Evolutionary conservation across 2,113 vertebrate species (phyloP), one percentile per base, ranked within the genome.

Genomic region (Thomomys bottae): DNA sequence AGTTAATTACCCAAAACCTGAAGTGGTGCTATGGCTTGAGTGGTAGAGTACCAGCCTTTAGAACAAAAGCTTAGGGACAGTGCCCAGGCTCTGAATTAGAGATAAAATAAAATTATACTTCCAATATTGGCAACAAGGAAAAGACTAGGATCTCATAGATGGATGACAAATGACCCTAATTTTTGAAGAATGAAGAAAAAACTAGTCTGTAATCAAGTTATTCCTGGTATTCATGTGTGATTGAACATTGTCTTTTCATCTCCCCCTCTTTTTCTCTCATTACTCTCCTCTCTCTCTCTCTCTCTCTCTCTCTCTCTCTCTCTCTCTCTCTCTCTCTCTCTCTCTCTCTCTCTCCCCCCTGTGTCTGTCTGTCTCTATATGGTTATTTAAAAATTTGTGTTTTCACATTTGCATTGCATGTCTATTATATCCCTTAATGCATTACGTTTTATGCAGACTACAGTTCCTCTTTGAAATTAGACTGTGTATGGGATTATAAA

Each of bases 221-320:
- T 84, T 78, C 63, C 38, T 88, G 8, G 76, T 88, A 54, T 83
- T 45, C 92, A 94, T 23, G 26, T 15, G 2, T 90, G 88, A 87
- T 95, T 95, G 87, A 38, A 5, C 67, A 54, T 12, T 87, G 36
- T 95, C 76, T 70, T 96, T 96, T 93, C 59, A 84, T 67, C 49
- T 45, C 49, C 18, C 49, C n/a, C n/a, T n/a, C n/a, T n/a, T n/a
- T n/a, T n/a, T n/a, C n/a, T n/a, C n/a, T n/a, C n/a, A n/a, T n/a
- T n/a, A n/a, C n/a, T n/a, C n/a, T n/a, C n/a, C n/a, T n/a, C n/a
- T n/a, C n/a, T n/a, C n/a, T n/a, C n/a, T n/a, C n/a, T n/a, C n/a
- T n/a, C n/a, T n/a, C n/a, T n/a, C n/a, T n/a, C n/a, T n/a, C n/a
- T n/a, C n/a, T n/a, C n/a, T n/a, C n/a, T n/a, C n/a, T n/a, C n/a